A percentile compares a stretch with the other conserved stretches of the same genome.
phyloP scores from a whole-genome alignment of 2,888 invertebrate species.

The Perizoma affinitatum region DNA sequence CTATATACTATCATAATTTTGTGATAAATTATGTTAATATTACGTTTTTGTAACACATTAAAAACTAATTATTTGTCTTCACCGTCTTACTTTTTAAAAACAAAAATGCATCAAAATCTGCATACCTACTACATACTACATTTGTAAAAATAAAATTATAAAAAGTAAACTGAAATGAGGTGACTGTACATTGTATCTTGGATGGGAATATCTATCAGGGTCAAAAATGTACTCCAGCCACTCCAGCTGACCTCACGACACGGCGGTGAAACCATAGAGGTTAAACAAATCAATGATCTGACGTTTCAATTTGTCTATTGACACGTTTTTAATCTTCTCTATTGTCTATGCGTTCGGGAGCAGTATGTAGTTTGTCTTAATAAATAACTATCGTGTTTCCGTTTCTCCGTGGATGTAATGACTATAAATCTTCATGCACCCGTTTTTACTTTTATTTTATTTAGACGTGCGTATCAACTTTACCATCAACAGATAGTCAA shows the following conservation, averaged over 20 bases:
- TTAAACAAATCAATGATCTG: conserved; percentile 76
- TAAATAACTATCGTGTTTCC: conserved; percentile 63
- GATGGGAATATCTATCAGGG: conserved; percentile 20
- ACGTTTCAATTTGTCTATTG: conserved; percentile 81
- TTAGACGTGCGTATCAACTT: conserved; percentile 67
- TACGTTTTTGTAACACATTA: too few relatives aligned
- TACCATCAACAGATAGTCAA: conserved; percentile 55
- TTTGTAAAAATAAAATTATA: too few relatives aligned
- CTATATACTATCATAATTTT: too few relatives aligned
- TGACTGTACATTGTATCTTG: background rate
- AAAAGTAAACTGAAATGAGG: too few relatives aligned
- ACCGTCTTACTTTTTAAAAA: too few relatives aligned
- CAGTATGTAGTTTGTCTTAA: conserved; percentile 63
- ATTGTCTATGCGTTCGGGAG: conserved; percentile 79
- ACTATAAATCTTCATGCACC: conserved; percentile 75
- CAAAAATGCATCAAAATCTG: too few relatives aligned
- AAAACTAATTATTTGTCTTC: too few relatives aligned
- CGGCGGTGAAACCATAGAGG: conserved; percentile 49
- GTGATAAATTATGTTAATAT: too few relatives aligned
- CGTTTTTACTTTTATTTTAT: conserved; percentile 60
- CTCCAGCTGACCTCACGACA: conserved; percentile 27
- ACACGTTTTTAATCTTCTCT: conserved; percentile 78
- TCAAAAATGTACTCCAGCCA: conserved; percentile 33
- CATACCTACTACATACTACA: too few relatives aligned
- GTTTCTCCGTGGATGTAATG: conserved; percentile 49